phyloP scores from a whole-genome alignment of 2,888 invertebrate species.

The Linnaemya vulpina region DNA sequence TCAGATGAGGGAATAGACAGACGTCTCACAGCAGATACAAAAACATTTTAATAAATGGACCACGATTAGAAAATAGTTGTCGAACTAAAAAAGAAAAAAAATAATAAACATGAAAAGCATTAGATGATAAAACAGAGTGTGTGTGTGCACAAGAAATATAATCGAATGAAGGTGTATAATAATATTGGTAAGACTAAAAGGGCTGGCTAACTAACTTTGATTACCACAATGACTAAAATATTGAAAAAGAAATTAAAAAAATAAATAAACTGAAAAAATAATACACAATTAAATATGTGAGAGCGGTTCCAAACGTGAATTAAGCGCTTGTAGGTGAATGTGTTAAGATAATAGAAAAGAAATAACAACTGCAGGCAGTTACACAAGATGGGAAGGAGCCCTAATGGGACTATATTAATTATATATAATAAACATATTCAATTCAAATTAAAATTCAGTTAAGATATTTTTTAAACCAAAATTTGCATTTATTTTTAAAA shows the following conservation, averaged over 20 bases:
- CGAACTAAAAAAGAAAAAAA: constrained; percentile 16
- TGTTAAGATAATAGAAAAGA: background rate
- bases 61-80: constrained; percentile 54
- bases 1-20: background rate
- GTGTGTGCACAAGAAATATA: background rate
- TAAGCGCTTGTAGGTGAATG: constrained; percentile 6
- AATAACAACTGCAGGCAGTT: background rate
- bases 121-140: constrained; percentile 14
- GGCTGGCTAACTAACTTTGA: constrained; percentile 47
- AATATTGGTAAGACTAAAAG: constrained; percentile 50
- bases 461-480: too few relatives aligned
- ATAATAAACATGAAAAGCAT: constrained; percentile 1
- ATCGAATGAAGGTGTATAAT: constrained; percentile 1
- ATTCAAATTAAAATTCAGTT: too few relatives aligned
- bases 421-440: background rate
- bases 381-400: background rate
- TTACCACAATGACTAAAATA: constrained; percentile 71
- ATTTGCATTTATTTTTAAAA: too few relatives aligned
- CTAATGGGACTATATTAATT: background rate
- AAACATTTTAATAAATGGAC: constrained; percentile 36
- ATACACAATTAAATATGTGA: background rate
- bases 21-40: background rate
- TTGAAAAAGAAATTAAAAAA: background rate
- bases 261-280: constrained; percentile 5
- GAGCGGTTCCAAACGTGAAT: constrained; percentile 3